Conservation (phyloP, 1,140 invertebrate genomes). For the Drosophila pseudoobscura region DNA sequence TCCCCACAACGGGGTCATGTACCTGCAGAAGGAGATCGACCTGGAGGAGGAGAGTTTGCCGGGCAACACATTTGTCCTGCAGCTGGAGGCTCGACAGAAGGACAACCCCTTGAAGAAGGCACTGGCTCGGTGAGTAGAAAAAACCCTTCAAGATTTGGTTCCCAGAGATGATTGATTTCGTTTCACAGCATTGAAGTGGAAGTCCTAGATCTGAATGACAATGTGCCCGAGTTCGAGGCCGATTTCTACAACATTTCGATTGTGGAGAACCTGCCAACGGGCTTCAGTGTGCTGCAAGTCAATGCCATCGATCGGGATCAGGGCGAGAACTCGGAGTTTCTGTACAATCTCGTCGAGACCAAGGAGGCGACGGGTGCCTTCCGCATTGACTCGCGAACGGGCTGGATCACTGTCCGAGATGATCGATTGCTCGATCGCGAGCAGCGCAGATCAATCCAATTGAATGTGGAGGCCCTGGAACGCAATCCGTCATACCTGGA, state of each 20-base stretch:
- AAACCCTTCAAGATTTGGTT: too few species aligned
- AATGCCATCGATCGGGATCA: constrained; percentile 91
- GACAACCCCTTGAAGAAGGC: constrained; percentile 91
- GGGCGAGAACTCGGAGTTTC: constrained; percentile 93
- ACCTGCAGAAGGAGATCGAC: constrained; percentile 91
- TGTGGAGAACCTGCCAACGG: constrained; percentile 94
- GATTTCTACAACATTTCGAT: constrained; percentile 96
- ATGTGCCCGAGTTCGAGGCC: constrained; percentile 92
- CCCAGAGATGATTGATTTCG: not conserved
- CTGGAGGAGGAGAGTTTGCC: constrained; percentile 88
- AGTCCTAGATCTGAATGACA: constrained; percentile 92
- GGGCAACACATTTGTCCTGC: constrained; percentile 89
- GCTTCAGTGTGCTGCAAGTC: constrained; percentile 92
- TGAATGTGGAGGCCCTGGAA: constrained; percentile 91
- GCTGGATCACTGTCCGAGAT: constrained; percentile 93
- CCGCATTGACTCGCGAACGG: constrained; percentile 89
- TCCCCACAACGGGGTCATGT: constrained; percentile 89
- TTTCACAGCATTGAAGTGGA: constrained; percentile 88
- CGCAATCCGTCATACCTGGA: constrained; percentile 76
- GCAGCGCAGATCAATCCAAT: constrained; percentile 86
- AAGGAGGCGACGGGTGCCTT: constrained; percentile 90
- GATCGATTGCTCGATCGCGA: constrained; percentile 92
- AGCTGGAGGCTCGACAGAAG: constrained; percentile 90
- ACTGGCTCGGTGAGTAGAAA: constrained; percentile 84
- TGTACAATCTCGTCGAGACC: constrained; percentile 87